These are phyloP conservation scores for Dilophus febrilis DNA, from an alignment of 2,888 invertebrate genomes.

Conservation along the genomic window DNA sequence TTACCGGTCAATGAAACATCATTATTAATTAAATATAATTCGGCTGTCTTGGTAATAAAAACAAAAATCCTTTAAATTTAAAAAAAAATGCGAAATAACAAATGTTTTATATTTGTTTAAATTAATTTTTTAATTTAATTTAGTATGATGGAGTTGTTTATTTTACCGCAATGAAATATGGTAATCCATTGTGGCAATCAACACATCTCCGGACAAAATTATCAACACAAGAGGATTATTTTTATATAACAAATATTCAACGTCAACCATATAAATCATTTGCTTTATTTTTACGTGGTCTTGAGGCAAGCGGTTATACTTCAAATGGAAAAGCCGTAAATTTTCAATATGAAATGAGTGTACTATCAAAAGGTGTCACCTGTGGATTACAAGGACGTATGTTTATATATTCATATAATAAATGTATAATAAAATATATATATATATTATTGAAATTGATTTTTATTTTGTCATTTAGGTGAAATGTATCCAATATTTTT, in stretches of 20 bases:
- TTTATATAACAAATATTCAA: constrained; percentile 20
- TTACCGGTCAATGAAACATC: constrained; percentile 27
- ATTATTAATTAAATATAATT: constrained; percentile 26
- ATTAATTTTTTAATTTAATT: background rate
- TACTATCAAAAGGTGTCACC: constrained; percentile 23
- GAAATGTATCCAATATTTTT: constrained; percentile 8
- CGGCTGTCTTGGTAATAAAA: constrained; percentile 4
- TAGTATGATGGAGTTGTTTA: constrained; percentile 1
- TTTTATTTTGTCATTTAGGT: constrained; percentile 9
- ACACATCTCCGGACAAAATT: too few species aligned
- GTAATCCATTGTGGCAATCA: background rate
- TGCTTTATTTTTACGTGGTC: constrained; percentile 22
- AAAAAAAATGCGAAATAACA: background rate
- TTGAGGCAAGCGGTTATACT: constrained; percentile 20
- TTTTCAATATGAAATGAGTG: constrained; percentile 13
- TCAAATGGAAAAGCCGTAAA: background rate
- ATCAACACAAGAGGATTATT: background rate
- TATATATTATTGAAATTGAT: constrained; percentile 1
- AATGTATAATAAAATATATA: background rate
- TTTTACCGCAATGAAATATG: background rate
- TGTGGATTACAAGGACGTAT: constrained; percentile 30
- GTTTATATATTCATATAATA: constrained; percentile 12
- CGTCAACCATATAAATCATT: constrained; percentile 25
- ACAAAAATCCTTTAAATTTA: background rate
- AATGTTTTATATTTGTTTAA: too few species aligned